Evolutionary conservation across 1,140 invertebrate species (phyloP), one percentile per base, ranked within the genome.

Genomic region (Zaprionus vittiger): DNA sequence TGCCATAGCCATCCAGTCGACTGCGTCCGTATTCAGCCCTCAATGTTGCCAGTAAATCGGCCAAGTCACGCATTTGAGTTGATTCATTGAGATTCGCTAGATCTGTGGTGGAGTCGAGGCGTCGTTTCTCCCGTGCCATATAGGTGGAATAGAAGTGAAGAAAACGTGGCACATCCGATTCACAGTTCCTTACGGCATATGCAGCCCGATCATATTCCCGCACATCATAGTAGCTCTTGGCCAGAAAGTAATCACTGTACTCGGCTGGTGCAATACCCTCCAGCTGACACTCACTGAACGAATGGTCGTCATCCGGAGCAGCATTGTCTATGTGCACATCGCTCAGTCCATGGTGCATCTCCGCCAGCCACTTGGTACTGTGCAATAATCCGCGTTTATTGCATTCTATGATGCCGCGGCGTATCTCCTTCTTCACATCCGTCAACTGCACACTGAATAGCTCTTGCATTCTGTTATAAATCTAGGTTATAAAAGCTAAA

Each of bases 131-230:
- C 62, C 96, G 95, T 0, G 98, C 96, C 93, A 99, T 95, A 90
- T 98, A 99, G 24, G 95, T 94, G 0, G 97, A 95, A 93, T 98
- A 99, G 73, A 96, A 95, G 91, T 97, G 95, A 1, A 99, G 92
- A 93, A 99, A 99, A 91, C 93, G 96, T 95, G n/a, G 95, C 91
- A 91, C 95, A 68, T 90, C 91, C 79, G 94, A 95, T 62, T 92
- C 93, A 79, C 96, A 96, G 38, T 96, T 94, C 80, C 96, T 94
- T 12, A 97, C 94, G 84, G 98, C 98, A 94, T 96, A 96, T 0
- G 97, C 96, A 72, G 97, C 97, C 91, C 98, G 95, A 80, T 98
- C 97, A 93, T 98, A 99, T 93, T 99, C 98, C 83, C 97, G 96
- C 15, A 97, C 93, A 93, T 99, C 97, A 93, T 98, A 99, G 91